A percentile compares a stretch with the other conserved stretches of the same genome.
These are phyloP conservation scores for Vulpes lagopus DNA, from an alignment of 2,113 vertebrate species.

Conservation along the genomic window DNA sequence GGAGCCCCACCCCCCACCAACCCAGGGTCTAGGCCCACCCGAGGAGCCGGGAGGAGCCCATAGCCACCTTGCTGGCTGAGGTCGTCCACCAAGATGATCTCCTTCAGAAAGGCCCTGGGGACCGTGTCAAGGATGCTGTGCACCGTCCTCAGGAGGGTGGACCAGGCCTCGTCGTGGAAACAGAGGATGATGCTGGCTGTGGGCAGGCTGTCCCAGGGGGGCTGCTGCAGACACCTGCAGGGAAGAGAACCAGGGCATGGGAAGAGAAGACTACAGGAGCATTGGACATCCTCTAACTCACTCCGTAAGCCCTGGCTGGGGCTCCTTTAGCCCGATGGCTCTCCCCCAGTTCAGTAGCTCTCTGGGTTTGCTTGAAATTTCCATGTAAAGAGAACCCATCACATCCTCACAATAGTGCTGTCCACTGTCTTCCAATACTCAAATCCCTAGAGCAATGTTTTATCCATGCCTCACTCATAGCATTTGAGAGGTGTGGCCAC, in stretches of 20 bases:
- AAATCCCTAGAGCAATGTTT: neutral
- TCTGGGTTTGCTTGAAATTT: neutral
- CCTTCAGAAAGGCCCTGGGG: conserved; percentile 88
- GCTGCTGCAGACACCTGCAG: conserved; percentile 90
- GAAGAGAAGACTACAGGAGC: neutral
- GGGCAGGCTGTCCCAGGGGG: conserved; percentile 87
- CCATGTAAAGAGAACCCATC: neutral
- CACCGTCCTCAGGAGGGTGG: conserved; percentile 92
- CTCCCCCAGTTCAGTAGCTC: neutral
- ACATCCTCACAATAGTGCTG: accelerated
- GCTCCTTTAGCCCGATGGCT: accelerated
- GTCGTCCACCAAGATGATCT: conserved; percentile 94
- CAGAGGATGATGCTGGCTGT: conserved; percentile 92
- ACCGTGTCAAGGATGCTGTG: conserved; percentile 92
- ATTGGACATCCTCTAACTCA: neutral
- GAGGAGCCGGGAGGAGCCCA: neutral
- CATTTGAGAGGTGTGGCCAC: too few relatives aligned
- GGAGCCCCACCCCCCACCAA: too few relatives aligned
- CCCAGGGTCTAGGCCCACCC: neutral
- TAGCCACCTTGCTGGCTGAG: conserved; percentile 91
- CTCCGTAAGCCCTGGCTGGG: neutral
- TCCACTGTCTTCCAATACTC: neutral
- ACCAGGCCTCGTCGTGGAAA: conserved; percentile 93
- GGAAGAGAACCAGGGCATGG: neutral
- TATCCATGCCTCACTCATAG: neutral